These are phyloP conservation scores for Chloroceryle amazona DNA, from an alignment of 2,797 vertebrate species.

Conservation along the genomic window DNA sequence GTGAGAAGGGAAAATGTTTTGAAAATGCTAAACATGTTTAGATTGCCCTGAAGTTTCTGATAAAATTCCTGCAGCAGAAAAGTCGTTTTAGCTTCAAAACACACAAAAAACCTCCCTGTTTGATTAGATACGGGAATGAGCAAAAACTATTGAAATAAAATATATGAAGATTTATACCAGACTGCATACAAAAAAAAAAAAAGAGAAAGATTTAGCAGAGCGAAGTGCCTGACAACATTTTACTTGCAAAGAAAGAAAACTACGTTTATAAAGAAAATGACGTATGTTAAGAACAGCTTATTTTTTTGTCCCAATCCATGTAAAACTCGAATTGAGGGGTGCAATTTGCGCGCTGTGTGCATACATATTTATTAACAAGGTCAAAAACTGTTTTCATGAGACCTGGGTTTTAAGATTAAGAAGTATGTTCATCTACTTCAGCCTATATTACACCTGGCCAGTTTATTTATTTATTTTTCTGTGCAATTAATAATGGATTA, in stretches of 20 bases:
- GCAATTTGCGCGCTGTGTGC: fast-evolving
- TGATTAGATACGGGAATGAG: neutral
- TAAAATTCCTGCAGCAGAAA: conserved; percentile 59
- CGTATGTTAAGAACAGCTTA: neutral
- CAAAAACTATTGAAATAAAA: conserved; percentile 12
- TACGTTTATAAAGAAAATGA: neutral
- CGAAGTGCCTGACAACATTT: neutral
- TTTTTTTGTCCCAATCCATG: fast-evolving
- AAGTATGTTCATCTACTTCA: neutral
- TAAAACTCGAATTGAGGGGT: fast-evolving
- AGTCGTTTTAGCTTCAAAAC: conserved; percentile 8
- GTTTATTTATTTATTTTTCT: neutral
- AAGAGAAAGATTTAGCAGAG: neutral
- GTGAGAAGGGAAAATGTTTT: conserved; percentile 62
- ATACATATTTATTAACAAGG: neutral
- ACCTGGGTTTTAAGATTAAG: neutral
- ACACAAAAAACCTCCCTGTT: neutral
- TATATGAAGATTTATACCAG: neutral
- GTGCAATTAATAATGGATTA: neutral
- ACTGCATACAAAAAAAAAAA: neutral
- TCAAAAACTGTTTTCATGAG: neutral
- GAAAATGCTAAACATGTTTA: conserved; percentile 62
- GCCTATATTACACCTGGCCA: neutral
- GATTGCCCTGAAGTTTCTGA: conserved; percentile 42
- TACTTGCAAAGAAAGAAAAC: neutral